These are phyloP conservation scores for Irena cyanogastra DNA, from an alignment of 2,113 vertebrate species.

Conservation along the genomic window DNA sequence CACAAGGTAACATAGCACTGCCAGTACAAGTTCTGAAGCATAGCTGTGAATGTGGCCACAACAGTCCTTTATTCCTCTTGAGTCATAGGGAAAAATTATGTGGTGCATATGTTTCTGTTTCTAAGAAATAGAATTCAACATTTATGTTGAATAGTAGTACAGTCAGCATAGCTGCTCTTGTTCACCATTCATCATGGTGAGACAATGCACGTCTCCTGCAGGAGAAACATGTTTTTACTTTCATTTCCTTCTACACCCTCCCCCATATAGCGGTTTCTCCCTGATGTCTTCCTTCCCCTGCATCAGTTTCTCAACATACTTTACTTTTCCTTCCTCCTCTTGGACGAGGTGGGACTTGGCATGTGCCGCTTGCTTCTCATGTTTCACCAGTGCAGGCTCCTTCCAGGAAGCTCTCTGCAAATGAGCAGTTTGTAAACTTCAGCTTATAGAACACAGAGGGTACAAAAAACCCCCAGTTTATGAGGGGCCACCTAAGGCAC, in stretches of 20 bases:
- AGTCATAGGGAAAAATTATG: background rate
- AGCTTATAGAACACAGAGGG: background rate
- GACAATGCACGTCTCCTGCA: background rate
- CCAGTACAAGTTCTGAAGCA: background rate
- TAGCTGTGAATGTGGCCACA: background rate
- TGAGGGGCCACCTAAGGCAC: background rate
- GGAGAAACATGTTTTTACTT: background rate
- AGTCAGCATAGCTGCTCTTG: background rate
- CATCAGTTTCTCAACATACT: background rate
- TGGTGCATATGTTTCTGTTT: background rate
- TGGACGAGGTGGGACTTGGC: background rate
- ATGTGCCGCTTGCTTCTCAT: background rate
- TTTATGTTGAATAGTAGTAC: background rate
- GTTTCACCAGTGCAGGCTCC: fast-evolving
- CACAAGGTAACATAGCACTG: background rate
- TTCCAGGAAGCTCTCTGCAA: background rate
- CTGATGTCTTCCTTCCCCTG: background rate
- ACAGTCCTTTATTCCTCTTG: background rate
- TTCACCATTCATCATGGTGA: background rate
- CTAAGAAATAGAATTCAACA: background rate
- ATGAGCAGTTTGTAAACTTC: background rate
- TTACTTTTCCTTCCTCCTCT: background rate
- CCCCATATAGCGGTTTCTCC: background rate
- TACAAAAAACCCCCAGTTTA: background rate
- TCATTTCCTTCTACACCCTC: background rate